Evolutionary conservation across 2,888 invertebrate species (phyloP), one percentile per base, ranked within the genome.

Genomic region (Patella pellucida): DNA sequence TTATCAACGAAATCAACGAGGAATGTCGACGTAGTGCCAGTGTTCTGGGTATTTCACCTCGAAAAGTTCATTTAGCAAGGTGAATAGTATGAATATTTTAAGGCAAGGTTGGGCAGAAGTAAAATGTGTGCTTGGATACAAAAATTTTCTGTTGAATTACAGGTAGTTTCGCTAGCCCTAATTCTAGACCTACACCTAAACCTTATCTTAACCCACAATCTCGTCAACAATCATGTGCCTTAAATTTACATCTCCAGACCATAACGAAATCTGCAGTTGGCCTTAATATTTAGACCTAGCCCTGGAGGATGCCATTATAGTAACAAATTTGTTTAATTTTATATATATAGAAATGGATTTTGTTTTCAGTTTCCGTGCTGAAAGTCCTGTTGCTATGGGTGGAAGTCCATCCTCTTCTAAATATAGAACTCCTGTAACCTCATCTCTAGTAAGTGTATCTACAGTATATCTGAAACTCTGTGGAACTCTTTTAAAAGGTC

Each of bases 1-100:
- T 89, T 9, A 80, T 89, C 52, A 84, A 85, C 67, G 89, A 89
- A 76, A 84, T 90, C 41, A 89, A 89, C 71, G 89, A 89, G 50
- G 90, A 90, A 75, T 89, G 89, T 76, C 75, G 86, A 5, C 84
- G 85, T 72, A 86, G 86, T 14, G 85, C 89, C 2, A 79, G 81
- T 23, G 62, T 89, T 16, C 78, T 90, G 16, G 89, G 89, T 1
- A 80, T 86, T 2, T 81, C 80, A 69, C 88, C 89, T 9, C 76
- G 88, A 3, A 86, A 84, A 77, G 85, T 89, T n/a, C 82, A 84
- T 51, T 67, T 85, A 14, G 78, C 83, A n/a, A 85, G 82, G 88
- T 88, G 72, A 68, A 82, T 77, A 41, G 0, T 7, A 68, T n/a
- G 31, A 12, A 27, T 62, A 14, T 52, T 15, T 23, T n/a, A 5